Evolutionary conservation across 2,888 invertebrate species (phyloP).

Genomic region (Cyrtodaria siliqua): DNA sequence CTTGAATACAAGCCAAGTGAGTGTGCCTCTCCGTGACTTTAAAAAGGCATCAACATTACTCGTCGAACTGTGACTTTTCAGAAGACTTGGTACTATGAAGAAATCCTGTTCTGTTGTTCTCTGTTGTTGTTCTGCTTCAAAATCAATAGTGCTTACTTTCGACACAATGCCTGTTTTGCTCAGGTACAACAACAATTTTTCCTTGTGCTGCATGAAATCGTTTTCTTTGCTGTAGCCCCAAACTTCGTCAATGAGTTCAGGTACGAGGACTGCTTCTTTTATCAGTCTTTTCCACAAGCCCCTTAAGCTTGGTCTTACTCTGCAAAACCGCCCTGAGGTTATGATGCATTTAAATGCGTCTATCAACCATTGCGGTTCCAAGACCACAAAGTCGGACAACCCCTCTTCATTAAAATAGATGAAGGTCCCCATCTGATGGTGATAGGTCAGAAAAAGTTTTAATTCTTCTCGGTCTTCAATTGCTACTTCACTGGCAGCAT

Average conservation of each 20-base stretch:
- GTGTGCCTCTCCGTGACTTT: no score
- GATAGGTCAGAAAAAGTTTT: constrained; percentile 24
- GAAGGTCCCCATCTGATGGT: constrained; percentile 29
- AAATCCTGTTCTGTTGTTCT: constrained; percentile 10
- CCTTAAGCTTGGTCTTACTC: not conserved
- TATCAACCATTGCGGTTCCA: constrained; percentile 28
- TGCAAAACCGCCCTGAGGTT: constrained; percentile 28
- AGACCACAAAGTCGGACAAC: constrained; percentile 21
- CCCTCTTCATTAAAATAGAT: constrained; percentile 29
- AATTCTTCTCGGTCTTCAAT: constrained; percentile 18
- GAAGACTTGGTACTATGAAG: constrained; percentile 30
- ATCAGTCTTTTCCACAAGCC: constrained; percentile 6
- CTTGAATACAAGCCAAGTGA: constrained; percentile 5
- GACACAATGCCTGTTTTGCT: constrained; percentile 20
- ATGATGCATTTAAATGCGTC: constrained; percentile 46
- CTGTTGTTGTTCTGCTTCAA: not conserved
- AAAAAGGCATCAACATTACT: no score
- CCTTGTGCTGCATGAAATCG: constrained; percentile 18
- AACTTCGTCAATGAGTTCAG: constrained; percentile 20
- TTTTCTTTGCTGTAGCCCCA: constrained; percentile 5
- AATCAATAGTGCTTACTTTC: constrained; percentile 1
- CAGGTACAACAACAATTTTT: constrained; percentile 15
- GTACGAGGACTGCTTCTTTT: constrained; percentile 9
- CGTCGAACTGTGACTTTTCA: not conserved
- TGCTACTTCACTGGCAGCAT: not conserved